Evolutionary conservation across 2,888 invertebrate species (phyloP).

Genomic region (Copidosoma aretas): DNA sequence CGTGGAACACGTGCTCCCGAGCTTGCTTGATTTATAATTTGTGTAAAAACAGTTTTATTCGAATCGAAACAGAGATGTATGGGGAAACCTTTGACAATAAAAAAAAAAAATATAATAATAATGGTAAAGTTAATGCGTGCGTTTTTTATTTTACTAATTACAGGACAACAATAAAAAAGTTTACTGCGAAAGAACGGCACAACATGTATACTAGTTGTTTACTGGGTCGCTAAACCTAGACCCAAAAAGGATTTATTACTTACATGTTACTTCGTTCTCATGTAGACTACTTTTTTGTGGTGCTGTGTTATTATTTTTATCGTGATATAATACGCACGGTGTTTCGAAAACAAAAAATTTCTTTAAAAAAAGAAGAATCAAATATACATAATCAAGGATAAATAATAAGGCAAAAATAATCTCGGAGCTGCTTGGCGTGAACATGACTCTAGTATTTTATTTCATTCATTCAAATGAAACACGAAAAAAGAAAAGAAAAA

Average conservation of each 20-base stretch:
- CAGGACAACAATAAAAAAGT: not conserved
- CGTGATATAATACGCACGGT: no score
- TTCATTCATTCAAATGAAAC: slow-evolving; percentile 53
- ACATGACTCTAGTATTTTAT: slow-evolving; percentile 61
- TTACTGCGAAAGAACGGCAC: not conserved
- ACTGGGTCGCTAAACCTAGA: no score
- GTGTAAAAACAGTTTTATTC: slow-evolving; percentile 23
- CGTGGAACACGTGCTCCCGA: slow-evolving; percentile 17
- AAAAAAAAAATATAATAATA: slow-evolving; percentile 2
- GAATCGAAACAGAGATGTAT: slow-evolving; percentile 12
- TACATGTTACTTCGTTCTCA: no score
- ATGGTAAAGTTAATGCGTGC: slow-evolving; percentile 13
- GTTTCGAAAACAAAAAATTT: not conserved
- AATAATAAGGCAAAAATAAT: slow-evolving; percentile 33
- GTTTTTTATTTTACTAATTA: slow-evolving; percentile 18
- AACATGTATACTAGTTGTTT: no score
- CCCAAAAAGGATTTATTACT: no score
- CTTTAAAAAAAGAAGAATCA: slow-evolving; percentile 42
- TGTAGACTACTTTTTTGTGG: no score
- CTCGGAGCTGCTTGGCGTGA: slow-evolving; percentile 56
- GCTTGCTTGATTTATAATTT: slow-evolving; percentile 23
- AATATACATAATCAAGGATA: no score
- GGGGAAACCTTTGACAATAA: slow-evolving; percentile 44
- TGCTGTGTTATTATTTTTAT: not conserved
- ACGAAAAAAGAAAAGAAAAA: slow-evolving; percentile 20